Evolutionary conservation across 1,140 invertebrate species (phyloP), one percentile per base, ranked within the genome.

Genomic region (Alviniconcha marisindica): DNA sequence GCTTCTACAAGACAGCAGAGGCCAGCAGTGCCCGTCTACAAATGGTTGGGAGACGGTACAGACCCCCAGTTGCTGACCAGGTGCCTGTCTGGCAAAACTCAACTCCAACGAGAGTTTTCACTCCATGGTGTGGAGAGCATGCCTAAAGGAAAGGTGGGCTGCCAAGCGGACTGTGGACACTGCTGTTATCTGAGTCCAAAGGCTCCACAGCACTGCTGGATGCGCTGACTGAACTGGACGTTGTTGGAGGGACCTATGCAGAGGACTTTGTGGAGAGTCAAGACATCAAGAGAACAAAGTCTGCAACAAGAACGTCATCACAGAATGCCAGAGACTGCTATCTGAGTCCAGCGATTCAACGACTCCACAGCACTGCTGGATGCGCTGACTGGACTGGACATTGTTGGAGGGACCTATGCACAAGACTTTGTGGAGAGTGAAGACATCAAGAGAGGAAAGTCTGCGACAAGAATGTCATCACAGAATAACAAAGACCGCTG

Each of bases 1-100:
- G 76, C 60, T 83, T 76, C 38, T 83, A 63, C 33, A 54, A 83
- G 2, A 24, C 12, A 77, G 69, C 69, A 38, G 0, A 48, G n/a
- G 74, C 82, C 28, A 33, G 2, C 5, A 54, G 38, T 33, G 24
- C 42, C 42, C 21, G 18, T 76, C 73, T 76, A 76, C 73, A 76
- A 76, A 18, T 24, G 42, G 3, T 42, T 76, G 15, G 73, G 73
- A 3, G 42, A n/a, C n/a, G n/a, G n/a, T n/a, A n/a, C n/a, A n/a
- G n/a, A 76, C 21, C 73, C 42, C n/a, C 40, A 76, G 15, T 21
- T 51, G 10, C n/a, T 76, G 40, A 12, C n/a, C 5, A 40, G 73
- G 7, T 76, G 73, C 21, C 44, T 76, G 42, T 1, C 73, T 48
- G 73, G 42, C 31, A 76, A 76, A 33, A 76, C 73, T n/a, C 73